Base-by-base conservation (phyloP, 2,113 vertebrate species). In the Cyprinodon variegatus region DNA sequence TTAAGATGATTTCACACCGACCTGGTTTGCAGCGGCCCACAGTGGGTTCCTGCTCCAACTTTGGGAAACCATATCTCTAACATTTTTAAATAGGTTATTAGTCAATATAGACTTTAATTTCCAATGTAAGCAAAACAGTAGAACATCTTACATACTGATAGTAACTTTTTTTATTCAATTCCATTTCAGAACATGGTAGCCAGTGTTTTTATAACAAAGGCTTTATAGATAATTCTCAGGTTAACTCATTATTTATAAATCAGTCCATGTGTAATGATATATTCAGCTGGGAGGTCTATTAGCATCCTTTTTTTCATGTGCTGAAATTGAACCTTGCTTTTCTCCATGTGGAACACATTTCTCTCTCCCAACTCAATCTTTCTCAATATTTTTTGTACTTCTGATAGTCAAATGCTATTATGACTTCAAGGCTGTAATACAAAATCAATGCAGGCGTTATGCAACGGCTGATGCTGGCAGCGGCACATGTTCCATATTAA, bases 361-460 rank as follows among this genome's bases (percentile, higher is more conserved):
- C 74, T 37, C 82, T 74, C 61, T 77, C 57, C 40, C 62, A 61
- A 66, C 77, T 84, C 76, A 80, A 82, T 87, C 9, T 77, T 63
- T 81, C 83, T 61, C 72, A 84, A 70, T 78, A 66, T 70, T 66
- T 66, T 70, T 69, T 43, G 53, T 41, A 65, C 61, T 88, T 83
- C 86, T 84, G 70, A 59, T 79, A 77, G 70, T 85, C 78, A 81
- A 79, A 78, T 38, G 45, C 79, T 70, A 84, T 89, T 86, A 88
- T 73, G 77, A 86, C 85, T 88, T 89, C 72, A 81, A 66, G 82
- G 74, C 83, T 60, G 65, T 66, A 67, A 83, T 48, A 65, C 74
- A 65, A 81, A 90, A 91, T 90, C 82, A 80, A 87, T 86, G 84
- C 62, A 68, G 84, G 81, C 74, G 22, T 85, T 81, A 76, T 71